Evolutionary conservation across 2,888 invertebrate genomes (phyloP), one percentile per base, ranked within the genome.

Genomic region (Temnothorax rugatulus): DNA sequence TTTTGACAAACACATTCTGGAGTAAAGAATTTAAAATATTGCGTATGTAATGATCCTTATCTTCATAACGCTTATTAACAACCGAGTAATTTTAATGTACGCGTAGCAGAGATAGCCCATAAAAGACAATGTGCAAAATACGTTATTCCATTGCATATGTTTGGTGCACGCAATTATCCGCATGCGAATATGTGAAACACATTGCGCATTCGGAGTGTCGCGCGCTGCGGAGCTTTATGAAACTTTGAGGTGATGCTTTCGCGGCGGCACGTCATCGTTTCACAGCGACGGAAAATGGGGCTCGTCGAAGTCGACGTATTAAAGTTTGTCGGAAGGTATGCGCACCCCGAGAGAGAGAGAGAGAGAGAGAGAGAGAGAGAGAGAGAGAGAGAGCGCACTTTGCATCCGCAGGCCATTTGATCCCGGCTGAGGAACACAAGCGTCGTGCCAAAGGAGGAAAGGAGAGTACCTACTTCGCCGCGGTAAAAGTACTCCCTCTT

Each of bases 401-500:
- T 82, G 87, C 84, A 82, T 87, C 87, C 82, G 64, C 66, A 68
- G 75, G 79, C 83, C 83, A 82, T 76, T 82, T 85, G 76, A 87
- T 57, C 69, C 79, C 47, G 66, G 25, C 47, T 47, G 34, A 59
- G 38, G 63, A 47, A 64, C 71, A 57, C 54, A 71, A 76, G 84
- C 71, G 74, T 13, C 83, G 57, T 71, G 61, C 82, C 74, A 64
- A 15, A 75, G 63, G 84, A 71, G 63, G 54, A 41, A 84, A 87
- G 86, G 83, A 84, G 83, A 84, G 66, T 83, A 77, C 61, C 81
- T 76, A 69, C 86, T 86, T 64, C 69, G 47, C 34, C 74, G 47
- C 34, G 47, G 73, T 68, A 44, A 76, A 69, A 77, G 73, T 73
- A 68, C 66, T 68, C 47, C 66, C 83, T 82, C 84, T 88, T 88